phyloP scores from a whole-genome alignment of 2,113 vertebrate species.

The rabbit (Oryctolagus cuniculus) region DNA sequence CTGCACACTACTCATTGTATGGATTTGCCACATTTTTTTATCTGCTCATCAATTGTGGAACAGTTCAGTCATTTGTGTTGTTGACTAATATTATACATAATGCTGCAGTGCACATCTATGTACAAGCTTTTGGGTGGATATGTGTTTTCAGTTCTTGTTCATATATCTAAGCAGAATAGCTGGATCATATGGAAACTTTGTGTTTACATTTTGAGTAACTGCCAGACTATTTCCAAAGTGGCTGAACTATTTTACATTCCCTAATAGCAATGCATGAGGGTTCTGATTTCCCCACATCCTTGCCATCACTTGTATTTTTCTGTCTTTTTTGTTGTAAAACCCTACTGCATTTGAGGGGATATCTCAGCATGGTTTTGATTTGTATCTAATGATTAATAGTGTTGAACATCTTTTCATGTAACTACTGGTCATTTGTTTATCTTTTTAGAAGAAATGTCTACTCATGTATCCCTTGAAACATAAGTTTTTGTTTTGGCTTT shows the following conservation, averaged over 20 bases:
- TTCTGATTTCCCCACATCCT: not conserved
- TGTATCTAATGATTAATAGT: too few relatives aligned
- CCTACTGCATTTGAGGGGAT: not conserved
- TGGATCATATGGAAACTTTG: too few relatives aligned
- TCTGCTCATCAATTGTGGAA: not conserved
- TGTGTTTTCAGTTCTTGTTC: too few relatives aligned
- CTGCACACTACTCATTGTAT: not conserved
- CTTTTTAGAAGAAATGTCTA: too few relatives aligned
- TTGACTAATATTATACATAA: not conserved
- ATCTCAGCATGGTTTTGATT: not conserved
- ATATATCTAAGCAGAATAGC: too few relatives aligned
- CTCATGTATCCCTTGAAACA: not conserved
- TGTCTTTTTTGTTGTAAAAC: not conserved
- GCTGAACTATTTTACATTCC: not conserved
- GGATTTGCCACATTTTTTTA: not conserved
- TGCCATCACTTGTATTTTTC: not conserved
- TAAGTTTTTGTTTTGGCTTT: slow-evolving; percentile 15
- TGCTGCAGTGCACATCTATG: not conserved
- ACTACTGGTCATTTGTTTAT: too few relatives aligned
- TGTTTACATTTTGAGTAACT: too few relatives aligned
- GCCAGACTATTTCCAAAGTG: too few relatives aligned
- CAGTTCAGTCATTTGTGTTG: slow-evolving; percentile 8
- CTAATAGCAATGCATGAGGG: not conserved
- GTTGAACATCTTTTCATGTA: too few relatives aligned
- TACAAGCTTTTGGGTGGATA: too few relatives aligned